Percentiles rank a stretch among this genome's conserved stretches.
phyloP scores from a whole-genome alignment of 2,888 invertebrate genomes.

The Andrena marginata region DNA sequence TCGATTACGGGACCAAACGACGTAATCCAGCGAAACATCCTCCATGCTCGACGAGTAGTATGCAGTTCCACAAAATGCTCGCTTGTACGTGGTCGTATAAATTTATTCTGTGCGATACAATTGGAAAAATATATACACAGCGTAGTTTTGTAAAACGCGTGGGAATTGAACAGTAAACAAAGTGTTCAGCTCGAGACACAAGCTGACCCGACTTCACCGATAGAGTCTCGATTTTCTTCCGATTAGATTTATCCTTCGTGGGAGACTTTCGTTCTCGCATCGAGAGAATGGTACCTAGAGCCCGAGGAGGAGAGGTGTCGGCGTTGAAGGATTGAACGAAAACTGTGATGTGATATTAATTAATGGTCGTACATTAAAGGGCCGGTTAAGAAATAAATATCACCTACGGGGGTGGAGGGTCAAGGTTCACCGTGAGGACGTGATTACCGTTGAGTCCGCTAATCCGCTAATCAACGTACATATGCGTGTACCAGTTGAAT shows the following conservation, averaged over 20 bases:
- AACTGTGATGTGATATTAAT: constrained; percentile 1
- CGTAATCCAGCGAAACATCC: background rate
- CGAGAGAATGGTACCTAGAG: background rate
- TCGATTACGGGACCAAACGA: constrained; percentile 5
- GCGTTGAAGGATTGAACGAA: background rate
- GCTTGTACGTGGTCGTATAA: constrained; percentile 44
- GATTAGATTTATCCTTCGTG: background rate
- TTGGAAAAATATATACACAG: constrained; percentile 52
- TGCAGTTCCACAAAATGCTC: background rate
- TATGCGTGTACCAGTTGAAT: constrained; percentile 41
- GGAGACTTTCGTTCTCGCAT: background rate
- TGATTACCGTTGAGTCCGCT: constrained; percentile 23
- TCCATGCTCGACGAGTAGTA: background rate
- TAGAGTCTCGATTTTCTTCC: background rate
- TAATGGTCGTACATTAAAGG: constrained; percentile 6
- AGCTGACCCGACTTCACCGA: too few species aligned
- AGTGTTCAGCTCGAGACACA: too few species aligned
- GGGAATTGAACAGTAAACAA: background rate
- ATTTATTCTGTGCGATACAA: constrained; percentile 55
- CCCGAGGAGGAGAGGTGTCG: background rate
- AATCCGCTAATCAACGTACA: constrained; percentile 33
- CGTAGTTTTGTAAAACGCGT: constrained; percentile 23
- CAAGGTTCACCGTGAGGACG: background rate
- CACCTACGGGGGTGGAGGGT: constrained; percentile 2
- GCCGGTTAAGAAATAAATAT: constrained; percentile 44